Conservation (phyloP, 2,113 vertebrate species). For the Nematolebias whitei region DNA sequence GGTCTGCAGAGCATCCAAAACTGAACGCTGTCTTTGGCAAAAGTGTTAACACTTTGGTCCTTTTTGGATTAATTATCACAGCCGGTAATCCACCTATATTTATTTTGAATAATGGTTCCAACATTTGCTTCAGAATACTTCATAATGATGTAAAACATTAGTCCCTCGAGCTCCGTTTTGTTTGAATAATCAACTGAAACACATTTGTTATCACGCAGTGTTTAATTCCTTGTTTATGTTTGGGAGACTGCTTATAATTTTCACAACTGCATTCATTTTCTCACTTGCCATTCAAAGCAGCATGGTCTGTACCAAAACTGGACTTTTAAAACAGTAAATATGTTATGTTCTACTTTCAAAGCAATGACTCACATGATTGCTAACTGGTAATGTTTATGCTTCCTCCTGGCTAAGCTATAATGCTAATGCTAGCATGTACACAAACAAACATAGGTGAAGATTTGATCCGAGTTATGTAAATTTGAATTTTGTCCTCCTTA, state of each 20-base stretch:
- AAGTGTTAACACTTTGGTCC: background rate
- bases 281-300: no score
- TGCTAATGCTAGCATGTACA: no score
- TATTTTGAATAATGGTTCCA: background rate
- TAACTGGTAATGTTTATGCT: no score
- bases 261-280: background rate
- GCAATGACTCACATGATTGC: no score
- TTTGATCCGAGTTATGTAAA: no score
- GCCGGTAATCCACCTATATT: background rate
- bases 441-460: no score
- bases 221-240: background rate
- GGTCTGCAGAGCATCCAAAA: constrained; percentile 7
- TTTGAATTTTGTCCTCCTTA: no score
- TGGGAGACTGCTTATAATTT: background rate
- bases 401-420: no score
- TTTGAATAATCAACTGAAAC: background rate
- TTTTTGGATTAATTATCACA: background rate
- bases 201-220: background rate
- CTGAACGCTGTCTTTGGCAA: background rate
- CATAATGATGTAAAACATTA: background rate
- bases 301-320: background rate
- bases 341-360: no score
- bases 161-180: background rate
- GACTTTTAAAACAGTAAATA: background rate
- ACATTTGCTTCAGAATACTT: background rate